These are phyloP conservation scores for Anaspis maculata DNA, from an alignment of 2,888 invertebrate species.

Conservation along the genomic window DNA sequence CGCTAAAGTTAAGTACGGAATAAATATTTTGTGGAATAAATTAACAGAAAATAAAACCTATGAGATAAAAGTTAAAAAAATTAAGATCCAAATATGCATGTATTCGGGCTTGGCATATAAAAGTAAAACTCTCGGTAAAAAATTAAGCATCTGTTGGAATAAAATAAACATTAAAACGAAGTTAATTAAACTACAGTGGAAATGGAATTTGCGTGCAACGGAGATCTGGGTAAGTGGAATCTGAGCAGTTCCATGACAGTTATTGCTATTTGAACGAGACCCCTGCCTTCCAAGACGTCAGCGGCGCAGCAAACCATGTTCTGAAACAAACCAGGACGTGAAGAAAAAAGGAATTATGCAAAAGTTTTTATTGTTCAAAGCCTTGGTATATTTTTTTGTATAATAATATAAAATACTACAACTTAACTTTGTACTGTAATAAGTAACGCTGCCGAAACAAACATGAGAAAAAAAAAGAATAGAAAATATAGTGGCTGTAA, in stretches of 20 bases:
- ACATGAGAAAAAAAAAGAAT: too few relatives aligned
- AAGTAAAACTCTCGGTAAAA: too few relatives aligned
- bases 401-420: slow-evolving; percentile 1
- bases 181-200: slow-evolving; percentile 27
- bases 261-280: slow-evolving; percentile 78
- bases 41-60: slow-evolving; percentile 1
- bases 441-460: too few relatives aligned
- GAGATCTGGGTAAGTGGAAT: slow-evolving; percentile 49
- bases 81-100: too few relatives aligned
- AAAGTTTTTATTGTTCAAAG: slow-evolving; percentile 10
- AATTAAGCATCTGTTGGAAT: too few relatives aligned
- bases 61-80: too few relatives aligned
- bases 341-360: slow-evolving; percentile 2
- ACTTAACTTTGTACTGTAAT: slow-evolving; percentile 1
- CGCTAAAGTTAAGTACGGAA: too few relatives aligned
- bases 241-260: slow-evolving; percentile 79
- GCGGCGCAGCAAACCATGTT: slow-evolving; percentile 85
- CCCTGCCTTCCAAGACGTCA: slow-evolving; percentile 87
- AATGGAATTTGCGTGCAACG: slow-evolving; percentile 29
- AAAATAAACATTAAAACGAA: slow-evolving; percentile 7
- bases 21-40: too few relatives aligned
- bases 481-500: too few relatives aligned
- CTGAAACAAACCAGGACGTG: slow-evolving; percentile 54
- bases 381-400: slow-evolving; percentile 3
- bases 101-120: too few relatives aligned